phyloP scores from a whole-genome alignment of 1,140 invertebrate genomes.

The Batillaria attramentaria region DNA sequence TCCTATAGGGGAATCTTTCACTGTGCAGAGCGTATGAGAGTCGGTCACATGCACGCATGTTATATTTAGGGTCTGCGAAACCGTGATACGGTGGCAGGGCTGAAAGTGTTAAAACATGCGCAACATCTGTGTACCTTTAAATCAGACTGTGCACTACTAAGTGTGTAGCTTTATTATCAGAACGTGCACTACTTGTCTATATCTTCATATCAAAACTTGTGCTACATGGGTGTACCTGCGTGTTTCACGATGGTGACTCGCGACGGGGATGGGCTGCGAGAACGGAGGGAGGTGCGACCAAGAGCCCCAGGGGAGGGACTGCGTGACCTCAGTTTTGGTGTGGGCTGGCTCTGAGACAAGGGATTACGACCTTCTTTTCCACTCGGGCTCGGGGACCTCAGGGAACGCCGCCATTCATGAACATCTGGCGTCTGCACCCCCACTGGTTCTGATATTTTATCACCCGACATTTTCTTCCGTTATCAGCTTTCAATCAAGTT shows the following conservation, averaged over 20 bases:
- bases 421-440: slow-evolving; percentile 58
- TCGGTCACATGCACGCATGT: too few relatives aligned
- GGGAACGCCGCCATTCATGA: slow-evolving; percentile 57
- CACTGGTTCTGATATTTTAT: slow-evolving; percentile 57
- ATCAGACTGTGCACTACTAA: too few relatives aligned
- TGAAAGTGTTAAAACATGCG: too few relatives aligned
- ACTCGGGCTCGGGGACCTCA: slow-evolving; percentile 54
- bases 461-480: slow-evolving; percentile 9
- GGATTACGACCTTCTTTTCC: not conserved
- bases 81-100: too few relatives aligned
- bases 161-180: not conserved
- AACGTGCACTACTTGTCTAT: not conserved
- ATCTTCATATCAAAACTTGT: not conserved
- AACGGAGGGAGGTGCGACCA: slow-evolving; percentile 35
- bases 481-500: too few relatives aligned
- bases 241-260: slow-evolving; percentile 14
- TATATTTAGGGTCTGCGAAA: too few relatives aligned
- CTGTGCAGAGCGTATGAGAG: too few relatives aligned
- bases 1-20: too few relatives aligned
- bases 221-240: not conserved
- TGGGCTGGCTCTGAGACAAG: not conserved
- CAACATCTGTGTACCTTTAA: too few relatives aligned
- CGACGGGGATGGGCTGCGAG: slow-evolving; percentile 39
- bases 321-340: slow-evolving; percentile 45
- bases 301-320: slow-evolving; percentile 51